These are phyloP conservation scores for Ceratosolen fusciceps DNA, from an alignment of 1,140 invertebrate species.

Conservation along the genomic window DNA sequence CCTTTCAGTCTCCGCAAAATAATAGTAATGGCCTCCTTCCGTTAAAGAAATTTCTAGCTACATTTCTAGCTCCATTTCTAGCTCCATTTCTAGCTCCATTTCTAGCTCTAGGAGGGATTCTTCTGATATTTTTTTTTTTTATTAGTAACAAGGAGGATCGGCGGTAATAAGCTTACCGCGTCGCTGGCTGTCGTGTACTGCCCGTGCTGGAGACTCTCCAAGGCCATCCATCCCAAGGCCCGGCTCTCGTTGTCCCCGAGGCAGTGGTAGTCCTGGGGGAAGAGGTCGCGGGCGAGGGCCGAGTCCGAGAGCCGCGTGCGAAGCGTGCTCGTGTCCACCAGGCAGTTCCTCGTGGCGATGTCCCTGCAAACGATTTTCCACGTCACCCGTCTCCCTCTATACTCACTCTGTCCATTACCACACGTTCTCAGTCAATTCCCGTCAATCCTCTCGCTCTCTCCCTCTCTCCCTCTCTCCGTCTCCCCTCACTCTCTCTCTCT, in stretches of 20 bases:
- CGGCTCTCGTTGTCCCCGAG: conserved; percentile 94
- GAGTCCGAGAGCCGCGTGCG: conserved; percentile 91
- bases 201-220: conserved; percentile 87
- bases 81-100: too few species aligned
- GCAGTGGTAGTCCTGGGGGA: conserved; percentile 95
- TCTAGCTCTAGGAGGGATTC: neutral
- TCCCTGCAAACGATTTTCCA: conserved; percentile 73
- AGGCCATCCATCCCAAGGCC: conserved; percentile 96
- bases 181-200: conserved; percentile 86
- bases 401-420: too few species aligned
- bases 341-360: conserved; percentile 90
- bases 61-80: too few species aligned
- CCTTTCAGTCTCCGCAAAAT: too few species aligned
- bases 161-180: conserved; percentile 77
- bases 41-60: too few species aligned
- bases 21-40: too few species aligned
- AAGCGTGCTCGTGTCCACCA: conserved; percentile 79
- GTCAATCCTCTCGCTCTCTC: too few species aligned
- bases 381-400: too few species aligned
- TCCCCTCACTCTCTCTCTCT: too few species aligned
- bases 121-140: too few species aligned
- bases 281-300: conserved; percentile 90
- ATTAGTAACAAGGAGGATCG: neutral
- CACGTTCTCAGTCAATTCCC: too few species aligned
- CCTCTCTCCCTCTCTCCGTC: too few species aligned